Evolutionary conservation across 2,797 vertebrate genomes (phyloP), one percentile per base, ranked within the genome.

Genomic region (Phataginus tetradactyla): DNA sequence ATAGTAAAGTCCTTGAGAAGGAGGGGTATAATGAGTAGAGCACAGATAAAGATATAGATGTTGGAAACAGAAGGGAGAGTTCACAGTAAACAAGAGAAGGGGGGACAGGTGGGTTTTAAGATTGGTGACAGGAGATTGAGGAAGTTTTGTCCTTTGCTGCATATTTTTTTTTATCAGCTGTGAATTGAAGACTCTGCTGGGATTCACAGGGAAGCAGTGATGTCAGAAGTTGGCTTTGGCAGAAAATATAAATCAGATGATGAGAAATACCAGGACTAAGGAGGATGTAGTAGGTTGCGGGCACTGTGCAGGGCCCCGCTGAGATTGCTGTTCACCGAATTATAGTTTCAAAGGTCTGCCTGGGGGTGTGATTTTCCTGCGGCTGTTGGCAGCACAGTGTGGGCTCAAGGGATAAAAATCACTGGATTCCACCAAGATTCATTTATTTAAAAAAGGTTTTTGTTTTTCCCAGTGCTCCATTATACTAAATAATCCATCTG

Each of bases 251-350:
- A 55, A 63, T 53, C 45, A 59, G 4, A 25, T 3, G 20, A 59
- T n/a, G 32, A 37, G 7, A 81, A 14, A 20, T 7, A 37, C 12
- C 13, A 75, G n/a, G 18, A 11, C 32, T 51, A 21, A 53, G 23
- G 13, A 86, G 69, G 18, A 32, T 53, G 12, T 9, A 25, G 4
- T 3, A 86, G 17, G 21, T 18, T n/a, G 34, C 27, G 42, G 55
- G 23, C 12, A 5, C 2, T 12, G 21, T 3, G n/a, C 29, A 53
- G 23, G 2, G 3, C 18, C 23, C 3, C 10, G 6, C 7, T 61
- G 4, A 89, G 49, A 23, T 4, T 57, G 27, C 7, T 53, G 18
- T 15, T 39, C 37, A 42, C 29, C 7, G 59, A 89, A 13, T 66
- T 34, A 10, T 3, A 69, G 25, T 20, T 79, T 27, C 29, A 63